Percentiles rank a stretch among this genome's conserved stretches.
Conservation (phyloP, 2,797 vertebrate species). For the Coregonus suidteri region DNA sequence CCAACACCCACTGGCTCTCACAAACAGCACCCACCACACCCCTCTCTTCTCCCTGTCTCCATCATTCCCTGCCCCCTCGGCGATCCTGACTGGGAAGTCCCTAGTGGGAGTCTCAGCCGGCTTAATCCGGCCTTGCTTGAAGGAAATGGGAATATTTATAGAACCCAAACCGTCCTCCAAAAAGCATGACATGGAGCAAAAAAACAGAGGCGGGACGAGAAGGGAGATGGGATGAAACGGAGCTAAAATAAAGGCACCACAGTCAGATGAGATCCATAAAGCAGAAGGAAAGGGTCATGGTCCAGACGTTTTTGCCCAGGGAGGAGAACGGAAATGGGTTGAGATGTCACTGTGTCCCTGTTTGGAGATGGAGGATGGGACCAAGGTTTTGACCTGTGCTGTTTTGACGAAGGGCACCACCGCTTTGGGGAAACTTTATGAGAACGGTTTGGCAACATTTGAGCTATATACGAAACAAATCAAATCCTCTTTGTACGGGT, state of each 20-base stretch:
- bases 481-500: slow-evolving; percentile 39
- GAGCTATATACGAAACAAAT: slow-evolving; percentile 38
- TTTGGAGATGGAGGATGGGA: background rate
- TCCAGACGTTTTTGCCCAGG: background rate
- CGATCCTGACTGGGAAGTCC: slow-evolving; percentile 65
- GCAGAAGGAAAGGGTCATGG: background rate
- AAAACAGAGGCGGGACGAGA: slow-evolving; percentile 40
- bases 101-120: slow-evolving; percentile 60
- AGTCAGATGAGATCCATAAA: slow-evolving; percentile 28
- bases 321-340: background rate
- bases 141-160: slow-evolving; percentile 74
- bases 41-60: slow-evolving; percentile 31
- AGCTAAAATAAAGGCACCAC: slow-evolving; percentile 31
- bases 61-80: slow-evolving; percentile 43
- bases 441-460: background rate
- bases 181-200: slow-evolving; percentile 41
- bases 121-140: slow-evolving; percentile 59
- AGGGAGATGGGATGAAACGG: slow-evolving; percentile 29
- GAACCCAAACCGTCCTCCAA: slow-evolving; percentile 62
- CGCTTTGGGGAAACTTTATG: background rate
- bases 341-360: background rate
- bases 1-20: slow-evolving; percentile 67
- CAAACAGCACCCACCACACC: slow-evolving; percentile 57
- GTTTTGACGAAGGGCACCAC: background rate
- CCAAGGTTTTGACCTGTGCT: slow-evolving; percentile 6